phyloP scores from a whole-genome alignment of 2,113 vertebrate species.

The Silurus asotus region DNA sequence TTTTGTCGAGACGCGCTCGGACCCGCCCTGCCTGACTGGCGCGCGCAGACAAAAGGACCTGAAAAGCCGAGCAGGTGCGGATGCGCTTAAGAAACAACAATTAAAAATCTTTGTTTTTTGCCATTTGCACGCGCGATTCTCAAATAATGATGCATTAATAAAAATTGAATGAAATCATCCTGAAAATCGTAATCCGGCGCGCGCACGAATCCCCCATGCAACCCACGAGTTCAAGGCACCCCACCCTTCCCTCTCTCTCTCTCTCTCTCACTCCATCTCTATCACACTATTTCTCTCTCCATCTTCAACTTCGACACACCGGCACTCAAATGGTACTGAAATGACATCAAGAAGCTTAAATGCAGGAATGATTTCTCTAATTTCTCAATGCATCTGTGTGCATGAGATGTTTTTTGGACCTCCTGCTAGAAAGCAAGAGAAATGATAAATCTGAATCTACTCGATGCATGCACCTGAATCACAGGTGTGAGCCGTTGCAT shows the following conservation, averaged over 20 bases:
- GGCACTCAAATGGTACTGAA: slow-evolving; percentile 28
- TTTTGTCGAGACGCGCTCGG: neutral
- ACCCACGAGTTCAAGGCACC: slow-evolving; percentile 47
- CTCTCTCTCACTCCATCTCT: neutral
- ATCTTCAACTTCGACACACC: slow-evolving; percentile 37
- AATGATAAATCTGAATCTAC: neutral
- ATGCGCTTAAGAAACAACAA: too few species aligned
- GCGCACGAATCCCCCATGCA: slow-evolving; percentile 29
- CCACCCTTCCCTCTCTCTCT: slow-evolving; percentile 56
- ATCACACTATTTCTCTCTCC: neutral
- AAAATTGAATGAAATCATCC: neutral
- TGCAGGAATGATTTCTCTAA: neutral
- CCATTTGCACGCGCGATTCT: neutral
- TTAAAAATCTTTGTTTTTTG: neutral
- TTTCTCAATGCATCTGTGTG: neutral
- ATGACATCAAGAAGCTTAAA: slow-evolving; percentile 49
- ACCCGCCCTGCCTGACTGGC: slow-evolving; percentile 11
- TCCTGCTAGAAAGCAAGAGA: neutral
- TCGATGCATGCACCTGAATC: slow-evolving; percentile 22
- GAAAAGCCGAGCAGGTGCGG: slow-evolving; percentile 3
- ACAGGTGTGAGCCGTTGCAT: slow-evolving; percentile 6
- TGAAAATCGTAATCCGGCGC: neutral
- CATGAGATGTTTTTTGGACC: neutral
- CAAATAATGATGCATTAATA: neutral
- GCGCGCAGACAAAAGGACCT: slow-evolving; percentile 3